Base-by-base conservation (phyloP, 1,140 invertebrate species). In the Papilio polyxenes region DNA sequence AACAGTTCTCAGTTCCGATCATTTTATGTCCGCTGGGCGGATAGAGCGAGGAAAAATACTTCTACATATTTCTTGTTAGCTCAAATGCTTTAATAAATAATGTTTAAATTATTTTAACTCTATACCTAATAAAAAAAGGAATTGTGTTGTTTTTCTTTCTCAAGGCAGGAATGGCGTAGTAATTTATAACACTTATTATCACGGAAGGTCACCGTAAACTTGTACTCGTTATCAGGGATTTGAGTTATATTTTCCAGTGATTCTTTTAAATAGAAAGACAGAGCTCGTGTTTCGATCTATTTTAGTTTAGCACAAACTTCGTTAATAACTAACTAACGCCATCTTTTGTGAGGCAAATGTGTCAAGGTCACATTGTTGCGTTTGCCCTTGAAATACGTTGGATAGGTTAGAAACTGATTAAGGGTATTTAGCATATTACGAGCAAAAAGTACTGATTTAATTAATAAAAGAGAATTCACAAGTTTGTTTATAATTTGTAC, bases 1-100 rank as follows among this genome's bases (percentile, higher is more conserved):
- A 94, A 94, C 91, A 93, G 77, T 85, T 81, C 84, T 82, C 91
- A 93, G 77, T 85, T 81, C 84, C 82, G 82, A 86, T 84, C 85
- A 81, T 85, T 88, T 87, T 85, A 79, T 85, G 83, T 84, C 81
- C 86, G 86, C 84, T 87, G 87, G 69, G 83, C 75, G 81, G 83
- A 69, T 85, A 85, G 87, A 84, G 76, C 31, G 80, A 59, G 44
- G 84, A 88, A 85, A 85, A 78, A 83, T 83, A 80, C 75, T 83
- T 78, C 7, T 74, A 59, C 40, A 40, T 40, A 10, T 72, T 72
- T 20, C 17, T 77, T 77, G 31, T 77, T 53, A 53, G 51, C 17
- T 77, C 20, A 10, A 49, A 49, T 49, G 11, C 7, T 20, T 49
- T 20, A 8, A 75, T 75, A 20, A 48, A 79, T 65, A 77, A 79